These are phyloP conservation scores for Aldabrachelys gigantea DNA, from an alignment of 2,113 vertebrate genomes.

Conservation along the genomic window DNA sequence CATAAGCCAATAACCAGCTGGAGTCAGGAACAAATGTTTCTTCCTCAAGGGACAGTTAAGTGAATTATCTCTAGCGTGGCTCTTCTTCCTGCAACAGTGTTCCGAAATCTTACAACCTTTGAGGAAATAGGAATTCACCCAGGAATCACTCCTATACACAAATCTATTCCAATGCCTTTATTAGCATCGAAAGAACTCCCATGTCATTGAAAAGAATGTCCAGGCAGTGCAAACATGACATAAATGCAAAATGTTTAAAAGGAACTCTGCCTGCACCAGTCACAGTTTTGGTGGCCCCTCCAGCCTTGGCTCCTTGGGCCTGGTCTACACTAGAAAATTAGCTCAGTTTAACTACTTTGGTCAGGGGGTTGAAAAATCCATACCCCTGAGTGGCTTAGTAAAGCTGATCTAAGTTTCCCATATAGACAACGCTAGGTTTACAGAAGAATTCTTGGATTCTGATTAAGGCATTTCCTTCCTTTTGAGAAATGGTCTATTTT, in stretches of 20 bases:
- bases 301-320: background rate
- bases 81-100: background rate
- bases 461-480: background rate
- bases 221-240: background rate
- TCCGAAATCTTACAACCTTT: background rate
- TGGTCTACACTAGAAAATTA: background rate
- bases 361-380: background rate
- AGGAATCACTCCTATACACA: background rate
- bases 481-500: background rate
- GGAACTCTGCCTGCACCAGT: no score
- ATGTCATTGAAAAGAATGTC: background rate
- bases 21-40: background rate
- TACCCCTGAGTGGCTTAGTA: background rate
- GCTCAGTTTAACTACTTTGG: background rate
- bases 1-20: background rate
- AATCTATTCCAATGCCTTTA: background rate
- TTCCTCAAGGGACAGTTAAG: conserved; percentile 12
- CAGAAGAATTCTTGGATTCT: background rate
- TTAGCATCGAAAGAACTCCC: fast-evolving
- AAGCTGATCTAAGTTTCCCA: no score
- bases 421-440: no score
- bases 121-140: background rate
- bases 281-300: no score
- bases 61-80: background rate
- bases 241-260: no score